Percentiles rank a stretch among this genome's conserved stretches.
Conservation (phyloP, 2,888 invertebrate species). For the Sepioteuthis lessoniana region DNA sequence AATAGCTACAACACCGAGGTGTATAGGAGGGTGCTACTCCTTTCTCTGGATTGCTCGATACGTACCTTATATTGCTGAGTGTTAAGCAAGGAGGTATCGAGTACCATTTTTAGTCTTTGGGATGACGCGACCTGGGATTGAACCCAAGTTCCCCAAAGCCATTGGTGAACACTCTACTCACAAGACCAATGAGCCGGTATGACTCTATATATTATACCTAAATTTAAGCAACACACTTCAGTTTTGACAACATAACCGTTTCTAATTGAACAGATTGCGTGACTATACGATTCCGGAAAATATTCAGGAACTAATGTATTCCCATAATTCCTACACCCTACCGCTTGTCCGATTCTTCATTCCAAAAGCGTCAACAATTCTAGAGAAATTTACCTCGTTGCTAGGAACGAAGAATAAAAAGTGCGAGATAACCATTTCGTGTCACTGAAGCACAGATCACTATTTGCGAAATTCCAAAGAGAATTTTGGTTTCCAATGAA, state of each 20-base stretch:
- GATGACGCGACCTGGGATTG: no score
- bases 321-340: background rate
- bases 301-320: background rate
- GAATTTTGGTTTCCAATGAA: background rate
- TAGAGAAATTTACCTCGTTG: background rate
- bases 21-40: no score
- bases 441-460: background rate
- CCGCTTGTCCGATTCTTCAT: background rate
- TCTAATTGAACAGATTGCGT: background rate
- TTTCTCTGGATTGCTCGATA: no score
- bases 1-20: no score
- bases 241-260: background rate
- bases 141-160: no score
- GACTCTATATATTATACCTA: background rate
- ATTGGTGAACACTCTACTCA: no score
- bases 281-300: background rate
- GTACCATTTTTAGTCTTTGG: no score
- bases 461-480: background rate
- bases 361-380: background rate
- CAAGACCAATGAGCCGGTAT: no score
- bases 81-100: no score
- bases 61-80: no score
- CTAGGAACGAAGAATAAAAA: background rate
- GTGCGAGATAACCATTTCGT: background rate
- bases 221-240: background rate